Evolutionary conservation across 1,140 invertebrate genomes (phyloP).

Genomic region (Wasmannia auropunctata): DNA sequence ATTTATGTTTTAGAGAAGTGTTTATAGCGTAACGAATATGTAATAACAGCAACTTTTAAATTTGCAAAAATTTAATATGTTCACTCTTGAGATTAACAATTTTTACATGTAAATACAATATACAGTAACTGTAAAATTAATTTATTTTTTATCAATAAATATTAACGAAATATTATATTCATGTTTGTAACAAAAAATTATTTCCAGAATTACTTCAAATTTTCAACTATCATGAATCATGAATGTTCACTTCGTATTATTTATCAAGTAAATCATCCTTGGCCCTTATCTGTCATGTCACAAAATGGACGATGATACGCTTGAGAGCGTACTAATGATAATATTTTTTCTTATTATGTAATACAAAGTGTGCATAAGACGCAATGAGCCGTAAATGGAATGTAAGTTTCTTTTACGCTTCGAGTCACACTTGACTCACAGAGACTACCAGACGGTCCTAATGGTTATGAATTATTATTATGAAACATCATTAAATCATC

Average conservation of each 20-base stretch:
- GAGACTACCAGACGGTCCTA: neutral
- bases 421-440: neutral
- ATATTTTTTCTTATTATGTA: slow-evolving; percentile 20
- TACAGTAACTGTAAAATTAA: neutral
- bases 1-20: neutral
- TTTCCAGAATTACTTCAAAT: neutral
- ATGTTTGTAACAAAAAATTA: slow-evolving; percentile 3
- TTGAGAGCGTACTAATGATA: slow-evolving; percentile 13
- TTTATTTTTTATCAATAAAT: neutral
- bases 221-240: neutral
- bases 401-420: neutral
- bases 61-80: neutral
- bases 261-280: slow-evolving; percentile 1
- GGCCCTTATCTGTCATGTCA: slow-evolving; percentile 1
- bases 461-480: slow-evolving; percentile 14
- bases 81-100: neutral
- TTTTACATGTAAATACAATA: neutral
- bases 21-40: neutral
- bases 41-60: neutral
- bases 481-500: neutral
- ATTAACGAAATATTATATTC: neutral
- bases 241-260: neutral
- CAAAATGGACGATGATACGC: neutral
- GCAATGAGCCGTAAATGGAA: slow-evolving; percentile 12
- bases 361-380: neutral